phyloP scores from a whole-genome alignment of 2,113 vertebrate species.

The Equus quagga region DNA sequence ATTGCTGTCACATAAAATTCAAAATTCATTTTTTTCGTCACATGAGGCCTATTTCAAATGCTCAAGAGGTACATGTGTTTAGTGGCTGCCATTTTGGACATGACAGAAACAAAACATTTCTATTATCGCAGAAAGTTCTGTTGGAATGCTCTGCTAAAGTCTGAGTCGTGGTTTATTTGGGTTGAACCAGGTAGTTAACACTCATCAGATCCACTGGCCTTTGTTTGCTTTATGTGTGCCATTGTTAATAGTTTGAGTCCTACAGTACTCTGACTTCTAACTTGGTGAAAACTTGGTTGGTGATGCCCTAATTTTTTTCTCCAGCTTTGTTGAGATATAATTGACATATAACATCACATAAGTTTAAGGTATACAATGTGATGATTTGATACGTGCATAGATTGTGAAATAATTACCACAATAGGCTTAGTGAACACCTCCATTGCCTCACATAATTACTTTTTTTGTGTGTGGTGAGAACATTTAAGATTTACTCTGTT shows the following conservation, averaged over 20 bases:
- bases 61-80: background rate
- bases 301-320: conserved; percentile 20
- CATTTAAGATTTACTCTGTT: background rate
- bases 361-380: background rate
- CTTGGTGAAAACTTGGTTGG: conserved; percentile 57
- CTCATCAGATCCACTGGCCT: background rate
- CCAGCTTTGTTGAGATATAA: background rate
- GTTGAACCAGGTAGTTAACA: background rate
- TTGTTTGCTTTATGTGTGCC: background rate
- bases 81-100: background rate
- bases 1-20: conserved; percentile 1
- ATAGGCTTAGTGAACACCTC: background rate
- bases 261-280: conserved; percentile 38
- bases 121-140: background rate
- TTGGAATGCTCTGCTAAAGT: background rate
- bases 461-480: background rate
- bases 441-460: background rate
- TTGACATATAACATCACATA: background rate
- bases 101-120: background rate
- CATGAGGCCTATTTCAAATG: background rate
- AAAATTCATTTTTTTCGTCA: background rate
- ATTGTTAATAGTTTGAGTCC: background rate
- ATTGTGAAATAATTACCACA: background rate
- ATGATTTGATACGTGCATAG: background rate
- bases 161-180: background rate